A percentile compares a stretch with the other conserved stretches of the same genome.
phyloP scores from a whole-genome alignment of 2,113 vertebrate genomes.

The Pseudorectes ferrugineus region DNA sequence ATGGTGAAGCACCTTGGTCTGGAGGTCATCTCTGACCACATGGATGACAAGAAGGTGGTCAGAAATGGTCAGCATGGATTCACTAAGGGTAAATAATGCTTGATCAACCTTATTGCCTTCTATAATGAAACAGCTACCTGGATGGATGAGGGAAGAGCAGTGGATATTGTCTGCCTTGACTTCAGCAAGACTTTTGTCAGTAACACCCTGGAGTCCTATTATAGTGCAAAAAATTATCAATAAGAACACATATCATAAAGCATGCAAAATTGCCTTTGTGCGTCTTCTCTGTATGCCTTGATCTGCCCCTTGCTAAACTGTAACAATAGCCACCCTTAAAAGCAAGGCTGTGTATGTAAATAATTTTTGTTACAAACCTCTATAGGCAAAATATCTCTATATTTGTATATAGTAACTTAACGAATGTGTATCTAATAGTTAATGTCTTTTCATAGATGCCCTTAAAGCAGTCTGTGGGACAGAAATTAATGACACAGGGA shows the following conservation, averaged over 20 bases:
- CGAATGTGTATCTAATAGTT: not conserved
- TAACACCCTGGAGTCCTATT: accelerated
- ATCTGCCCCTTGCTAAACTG: not conserved
- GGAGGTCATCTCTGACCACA: not conserved
- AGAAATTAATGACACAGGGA: not conserved
- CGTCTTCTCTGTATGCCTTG: not conserved
- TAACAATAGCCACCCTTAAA: not conserved
- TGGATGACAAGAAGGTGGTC: not conserved
- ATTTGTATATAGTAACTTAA: not conserved
- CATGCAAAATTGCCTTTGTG: not conserved
- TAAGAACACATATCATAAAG: not conserved
- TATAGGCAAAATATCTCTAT: not conserved
- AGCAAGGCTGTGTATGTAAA: not conserved
- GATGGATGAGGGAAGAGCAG: not conserved
- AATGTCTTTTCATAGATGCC: not conserved
- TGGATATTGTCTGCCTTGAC: not conserved
- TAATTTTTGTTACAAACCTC: not conserved
- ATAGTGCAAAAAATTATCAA: not conserved
- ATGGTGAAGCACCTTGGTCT: accelerated
- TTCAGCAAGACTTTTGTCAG: not conserved
- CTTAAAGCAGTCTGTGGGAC: not conserved
- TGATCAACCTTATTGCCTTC: not conserved
- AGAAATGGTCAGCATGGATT: not conserved
- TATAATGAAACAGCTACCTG: not conserved
- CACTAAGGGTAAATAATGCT: not conserved